Evolutionary conservation across 1,140 invertebrate genomes (phyloP).

Genomic region (Drosophila quadrilineata): DNA sequence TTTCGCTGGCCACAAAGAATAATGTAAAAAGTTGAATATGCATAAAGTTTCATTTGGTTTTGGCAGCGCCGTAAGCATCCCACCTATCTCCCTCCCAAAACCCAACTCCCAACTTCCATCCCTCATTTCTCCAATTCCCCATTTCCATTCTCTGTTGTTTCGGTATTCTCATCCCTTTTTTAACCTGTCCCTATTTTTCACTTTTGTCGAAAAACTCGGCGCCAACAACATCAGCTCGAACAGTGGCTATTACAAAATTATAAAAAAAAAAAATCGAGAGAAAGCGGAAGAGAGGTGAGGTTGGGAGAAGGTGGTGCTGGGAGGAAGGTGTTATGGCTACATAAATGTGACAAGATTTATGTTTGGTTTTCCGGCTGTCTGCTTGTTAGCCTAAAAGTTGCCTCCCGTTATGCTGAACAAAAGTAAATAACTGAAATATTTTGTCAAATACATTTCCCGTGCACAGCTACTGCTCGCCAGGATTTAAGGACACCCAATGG

Average conservation of each 20-base stretch:
- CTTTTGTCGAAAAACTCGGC: slow-evolving; percentile 25
- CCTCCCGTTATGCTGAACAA: slow-evolving; percentile 43
- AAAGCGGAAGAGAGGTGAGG: not conserved
- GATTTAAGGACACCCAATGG: not conserved
- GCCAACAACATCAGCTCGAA: slow-evolving; percentile 7
- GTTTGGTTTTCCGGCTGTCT: slow-evolving; percentile 70
- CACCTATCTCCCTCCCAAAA: too few relatives aligned
- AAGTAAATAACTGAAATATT: slow-evolving; percentile 73
- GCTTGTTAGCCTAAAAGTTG: slow-evolving; percentile 75
- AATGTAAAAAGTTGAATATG: slow-evolving; percentile 77
- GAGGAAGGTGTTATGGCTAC: slow-evolving; percentile 54
- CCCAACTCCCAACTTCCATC: too few relatives aligned
- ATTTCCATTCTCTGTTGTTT: not conserved
- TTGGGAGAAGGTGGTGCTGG: not conserved
- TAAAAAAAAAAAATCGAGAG: slow-evolving; percentile 2
- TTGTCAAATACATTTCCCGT: slow-evolving; percentile 61
- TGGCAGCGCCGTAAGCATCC: slow-evolving; percentile 31
- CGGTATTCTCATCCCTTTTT: too few relatives aligned
- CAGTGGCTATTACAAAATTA: slow-evolving; percentile 24
- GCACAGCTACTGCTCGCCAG: slow-evolving; percentile 6
- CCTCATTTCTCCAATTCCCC: not conserved
- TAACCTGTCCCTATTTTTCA: slow-evolving; percentile 11
- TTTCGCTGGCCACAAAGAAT: slow-evolving; percentile 68
- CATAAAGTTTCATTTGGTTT: slow-evolving; percentile 75
- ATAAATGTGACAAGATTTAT: slow-evolving; percentile 78